phyloP scores from a whole-genome alignment of 2,888 invertebrate species.

The Arge pagana region DNA sequence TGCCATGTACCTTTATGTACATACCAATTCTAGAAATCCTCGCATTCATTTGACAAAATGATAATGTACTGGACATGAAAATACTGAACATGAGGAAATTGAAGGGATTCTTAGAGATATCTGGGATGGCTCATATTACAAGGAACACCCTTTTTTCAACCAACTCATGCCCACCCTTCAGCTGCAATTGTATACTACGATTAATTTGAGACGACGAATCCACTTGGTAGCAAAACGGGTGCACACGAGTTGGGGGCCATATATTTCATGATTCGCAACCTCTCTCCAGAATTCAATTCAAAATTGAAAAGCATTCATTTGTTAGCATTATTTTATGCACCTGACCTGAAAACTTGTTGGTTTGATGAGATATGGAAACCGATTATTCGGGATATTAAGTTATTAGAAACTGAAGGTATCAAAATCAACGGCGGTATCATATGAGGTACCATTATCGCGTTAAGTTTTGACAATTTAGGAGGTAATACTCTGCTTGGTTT shows the following conservation, averaged over 20 bases:
- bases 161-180: slow-evolving; percentile 10
- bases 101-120: neutral
- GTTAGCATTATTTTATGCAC: slow-evolving; percentile 17
- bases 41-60: slow-evolving; percentile 12
- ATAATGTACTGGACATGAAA: neutral
- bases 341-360: slow-evolving; percentile 17
- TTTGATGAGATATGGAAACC: slow-evolving; percentile 25
- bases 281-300: slow-evolving; percentile 22
- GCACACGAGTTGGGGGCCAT: slow-evolving; percentile 31
- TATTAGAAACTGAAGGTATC: slow-evolving; percentile 24
- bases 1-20: slow-evolving; percentile 27
- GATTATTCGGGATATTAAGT: slow-evolving; percentile 22
- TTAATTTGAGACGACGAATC: slow-evolving; percentile 31
- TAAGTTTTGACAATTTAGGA: slow-evolving; percentile 19
- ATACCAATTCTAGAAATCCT: slow-evolving; percentile 25
- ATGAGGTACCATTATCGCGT: slow-evolving; percentile 12
- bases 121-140: neutral
- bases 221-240: slow-evolving; percentile 30
- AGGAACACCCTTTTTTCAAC: neutral
- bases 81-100: neutral
- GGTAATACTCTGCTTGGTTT: slow-evolving; percentile 17
- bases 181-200: slow-evolving; percentile 29
- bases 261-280: slow-evolving; percentile 28
- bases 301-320: slow-evolving; percentile 24
- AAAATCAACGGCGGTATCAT: slow-evolving; percentile 7